Base-by-base conservation (phyloP, 2,888 invertebrate species). In the Brachylomia viminalis region DNA sequence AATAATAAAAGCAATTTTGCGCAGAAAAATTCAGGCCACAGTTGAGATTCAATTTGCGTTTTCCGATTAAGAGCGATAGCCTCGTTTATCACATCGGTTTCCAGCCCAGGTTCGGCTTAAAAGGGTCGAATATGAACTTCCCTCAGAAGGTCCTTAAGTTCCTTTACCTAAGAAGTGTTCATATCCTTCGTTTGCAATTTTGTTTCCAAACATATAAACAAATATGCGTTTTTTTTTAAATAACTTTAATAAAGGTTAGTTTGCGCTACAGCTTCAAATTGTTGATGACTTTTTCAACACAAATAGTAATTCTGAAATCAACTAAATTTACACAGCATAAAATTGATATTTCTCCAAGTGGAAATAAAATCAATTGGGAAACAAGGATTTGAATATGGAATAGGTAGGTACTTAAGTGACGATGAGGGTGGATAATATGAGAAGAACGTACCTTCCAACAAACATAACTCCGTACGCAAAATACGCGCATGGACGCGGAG, bases 41-140 rank as follows among this genome's bases (percentile, higher is more conserved):
- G 27, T 2, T 10, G 33, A 42, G n/a, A 65, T 61, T 76, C 27
- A 61, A 69, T 80, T 80, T 70, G 59, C 42, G 11, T 47, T n/a
- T n/a, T n/a, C 23, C 38, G 47, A 61, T 17, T 17, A 56, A 65
- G 45, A 67, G 27, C 17, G n/a, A 74, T 66, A 54, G 10, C 6
- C 8, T 47, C 30, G 52, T 61, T 73, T 33, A 73, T 73, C 47
- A 7, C 27, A 66, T 70, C 20, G 30, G n/a, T 30, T 66, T 61
- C 23, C 38, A 42, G 17, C 27, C 4, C 49, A 23, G 38, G 49
- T 38, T 68, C 0, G 42, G 23, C 17, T 17, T 17, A n/a, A 72
- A 70, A 30, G n/a, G 10, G 23, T 42, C 20, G 11, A 30, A 23
- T 38, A 71, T 23, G 3, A 15, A 33, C 11, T 27, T 27, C 20